Evolutionary conservation across 2,113 vertebrate genomes (phyloP), one percentile per base, ranked within the genome.

Genomic region (Catharus fuscescens): DNA sequence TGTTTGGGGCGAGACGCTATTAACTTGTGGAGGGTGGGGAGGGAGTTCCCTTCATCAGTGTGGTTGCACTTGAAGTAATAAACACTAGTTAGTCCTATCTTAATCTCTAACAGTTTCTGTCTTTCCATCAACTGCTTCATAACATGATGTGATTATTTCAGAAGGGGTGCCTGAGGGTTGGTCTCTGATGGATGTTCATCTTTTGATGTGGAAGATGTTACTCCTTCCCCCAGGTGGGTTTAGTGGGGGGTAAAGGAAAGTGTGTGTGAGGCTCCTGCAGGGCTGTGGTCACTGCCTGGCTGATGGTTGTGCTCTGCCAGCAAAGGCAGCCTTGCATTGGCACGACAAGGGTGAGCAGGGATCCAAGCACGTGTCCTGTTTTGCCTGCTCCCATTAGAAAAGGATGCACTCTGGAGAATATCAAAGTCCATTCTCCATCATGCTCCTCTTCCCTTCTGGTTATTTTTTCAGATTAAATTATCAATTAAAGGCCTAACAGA

Each of bases 31-130:
- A 95, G 90, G 84, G 61, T 85, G 81, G 70, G 40, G 73, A 94
- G 73, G 69, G 80, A 86, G 93, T 95, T 93, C 69, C 83, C 86
- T 89, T 74, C 71, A 72, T 93, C 45, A 34, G n/a, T 0, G 4
- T 92, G 61, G 60, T 89, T 96, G 95, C 86, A 79, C 25, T n/a
- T 65, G 60, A 92, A 93, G 29, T 23, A 61, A 57, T 76, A 88
- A 89, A 85, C 56, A 86, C 65, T 69, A 28, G 19, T 74, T 88
- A 96, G 83, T 64, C 65, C 28, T 71, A 65, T 69, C 77, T 78
- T 84, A 71, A 79, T 81, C 77, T 92, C 40, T 70, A 74, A 52
- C 57, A 86, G 88, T 90, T 86, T 90, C 84, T 83, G 48, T 77
- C 21, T 78, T 74, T 65, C 54, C 10, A 32, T 80, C n/a, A 86